Percentiles rank a stretch among this genome's conserved stretches.
phyloP scores from a whole-genome alignment of 2,113 vertebrate genomes.

The Haliaeetus leucogaster region DNA sequence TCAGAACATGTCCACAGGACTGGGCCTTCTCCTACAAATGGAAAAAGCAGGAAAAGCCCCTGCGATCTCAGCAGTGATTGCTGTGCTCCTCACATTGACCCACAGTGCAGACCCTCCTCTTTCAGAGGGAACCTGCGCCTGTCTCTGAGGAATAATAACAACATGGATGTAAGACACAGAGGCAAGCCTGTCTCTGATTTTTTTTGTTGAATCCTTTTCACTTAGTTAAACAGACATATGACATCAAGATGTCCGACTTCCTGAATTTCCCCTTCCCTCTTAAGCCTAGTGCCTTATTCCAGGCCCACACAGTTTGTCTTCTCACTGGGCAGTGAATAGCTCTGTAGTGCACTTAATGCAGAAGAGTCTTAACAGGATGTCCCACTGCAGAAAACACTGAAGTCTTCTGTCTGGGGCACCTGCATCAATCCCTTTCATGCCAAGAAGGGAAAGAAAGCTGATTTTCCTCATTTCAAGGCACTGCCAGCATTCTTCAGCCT shows the following conservation, averaged over 20 bases:
- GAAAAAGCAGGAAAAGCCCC: not conserved
- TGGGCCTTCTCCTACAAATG: rapidly evolving
- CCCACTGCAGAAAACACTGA: not conserved
- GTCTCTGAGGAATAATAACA: not conserved
- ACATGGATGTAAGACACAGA: not conserved
- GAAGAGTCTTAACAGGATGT: not conserved
- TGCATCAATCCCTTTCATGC: not conserved
- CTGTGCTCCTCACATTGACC: not conserved
- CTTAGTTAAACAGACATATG: not conserved
- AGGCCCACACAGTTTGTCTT: not conserved
- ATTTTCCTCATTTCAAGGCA: not conserved
- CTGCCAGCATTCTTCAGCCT: not conserved
- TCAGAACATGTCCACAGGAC: not conserved
- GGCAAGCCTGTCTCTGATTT: not conserved
- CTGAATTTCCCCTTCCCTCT: not conserved
- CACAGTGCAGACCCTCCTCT: not conserved
- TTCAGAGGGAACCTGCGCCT: not conserved
- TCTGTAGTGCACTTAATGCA: too few relatives aligned
- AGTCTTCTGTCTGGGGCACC: not conserved
- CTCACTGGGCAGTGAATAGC: not conserved
- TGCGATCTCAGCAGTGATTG: rapidly evolving
- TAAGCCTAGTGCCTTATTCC: not conserved
- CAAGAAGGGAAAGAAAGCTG: not conserved
- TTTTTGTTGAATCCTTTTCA: not conserved
- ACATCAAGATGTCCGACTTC: not conserved